Base-by-base conservation (phyloP, 2,113 vertebrate genomes). In the Mustelus asterias region DNA sequence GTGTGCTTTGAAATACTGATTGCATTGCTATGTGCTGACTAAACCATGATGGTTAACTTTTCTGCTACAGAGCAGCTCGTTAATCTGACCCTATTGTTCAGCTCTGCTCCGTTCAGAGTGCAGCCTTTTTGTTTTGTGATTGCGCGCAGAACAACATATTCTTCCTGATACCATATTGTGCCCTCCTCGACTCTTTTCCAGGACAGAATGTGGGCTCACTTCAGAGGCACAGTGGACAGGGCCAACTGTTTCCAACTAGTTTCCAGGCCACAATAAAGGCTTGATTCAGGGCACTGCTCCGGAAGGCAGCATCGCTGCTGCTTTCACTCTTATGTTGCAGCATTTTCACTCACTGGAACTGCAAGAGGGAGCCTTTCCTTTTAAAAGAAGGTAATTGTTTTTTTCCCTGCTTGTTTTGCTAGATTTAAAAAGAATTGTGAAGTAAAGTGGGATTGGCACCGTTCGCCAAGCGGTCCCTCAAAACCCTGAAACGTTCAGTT, bases 1-100 rank as follows among this genome's bases (percentile, higher is more conserved):
- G 26, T 67, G 58, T 93, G 89, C 89, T 93, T 65, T 93, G n/a
- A 93, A 93, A 93, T 18, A 63, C 60, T 65, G 89, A 93, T 93
- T 22, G 89, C 60, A 67, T 93, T 93, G 60, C 89, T 67, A 22
- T 65, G 89, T 65, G 89, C 89, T 93, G 89, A 93, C 89, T 93
- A 65, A 65, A 65, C 89, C n/a, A 10, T 10, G 60, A 22, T 93
- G 60, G 33, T 93, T 65, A 65, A 93, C 33, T 93, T 93, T 65
- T 67, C 16, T 37, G 89, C 89, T 60, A 16, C 88, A 63, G 88
- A 63, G 29, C 88, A 92, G 88, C 58, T 93, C 8, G 89, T 93
- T 37, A 93, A 93, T 93, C 89, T 93, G 60, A 33, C 37, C 8
- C 88, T 29, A 93, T 93, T 93, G 89, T 93, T 93, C 60, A 20